Conservation (phyloP, 1,140 invertebrate species). For the Acromyrmex echinatior region DNA sequence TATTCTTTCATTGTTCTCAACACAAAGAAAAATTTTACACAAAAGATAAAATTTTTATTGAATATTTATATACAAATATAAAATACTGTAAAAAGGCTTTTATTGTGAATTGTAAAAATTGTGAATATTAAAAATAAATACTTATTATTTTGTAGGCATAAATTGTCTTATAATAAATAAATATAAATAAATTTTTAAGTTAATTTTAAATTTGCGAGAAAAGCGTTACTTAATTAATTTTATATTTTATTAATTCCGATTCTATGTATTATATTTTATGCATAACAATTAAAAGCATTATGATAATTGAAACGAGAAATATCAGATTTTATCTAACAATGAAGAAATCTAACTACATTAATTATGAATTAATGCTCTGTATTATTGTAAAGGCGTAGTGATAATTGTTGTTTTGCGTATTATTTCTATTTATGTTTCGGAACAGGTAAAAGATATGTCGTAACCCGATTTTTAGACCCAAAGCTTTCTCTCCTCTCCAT, state of each 20-base stretch:
- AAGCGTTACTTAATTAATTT: background rate
- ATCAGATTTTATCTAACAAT: background rate
- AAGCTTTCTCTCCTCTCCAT: constrained; percentile 32
- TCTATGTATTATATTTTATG: background rate
- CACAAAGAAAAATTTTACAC: background rate
- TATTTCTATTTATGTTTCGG: constrained; percentile 2
- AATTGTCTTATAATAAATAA: constrained; percentile 6
- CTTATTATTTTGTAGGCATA: background rate
- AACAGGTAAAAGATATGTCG: background rate
- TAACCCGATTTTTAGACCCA: background rate
- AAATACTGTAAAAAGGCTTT: background rate
- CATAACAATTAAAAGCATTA: background rate
- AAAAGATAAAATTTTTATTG: background rate
- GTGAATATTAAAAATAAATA: background rate
- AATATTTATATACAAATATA: background rate
- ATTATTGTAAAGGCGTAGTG: background rate
- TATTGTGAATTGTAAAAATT: background rate
- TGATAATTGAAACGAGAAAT: background rate
- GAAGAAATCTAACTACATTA: background rate
- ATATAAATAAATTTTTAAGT: too few species aligned
- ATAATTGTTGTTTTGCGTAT: constrained; percentile 1
- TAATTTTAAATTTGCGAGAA: background rate
- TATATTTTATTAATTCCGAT: constrained; percentile 13
- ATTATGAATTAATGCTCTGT: background rate
- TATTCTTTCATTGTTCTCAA: too few species aligned